A percentile compares a stretch with the other conserved stretches of the same genome.
Conservation (phyloP, 2,113 vertebrate species). For the Petrocephalus microphthalmus region DNA sequence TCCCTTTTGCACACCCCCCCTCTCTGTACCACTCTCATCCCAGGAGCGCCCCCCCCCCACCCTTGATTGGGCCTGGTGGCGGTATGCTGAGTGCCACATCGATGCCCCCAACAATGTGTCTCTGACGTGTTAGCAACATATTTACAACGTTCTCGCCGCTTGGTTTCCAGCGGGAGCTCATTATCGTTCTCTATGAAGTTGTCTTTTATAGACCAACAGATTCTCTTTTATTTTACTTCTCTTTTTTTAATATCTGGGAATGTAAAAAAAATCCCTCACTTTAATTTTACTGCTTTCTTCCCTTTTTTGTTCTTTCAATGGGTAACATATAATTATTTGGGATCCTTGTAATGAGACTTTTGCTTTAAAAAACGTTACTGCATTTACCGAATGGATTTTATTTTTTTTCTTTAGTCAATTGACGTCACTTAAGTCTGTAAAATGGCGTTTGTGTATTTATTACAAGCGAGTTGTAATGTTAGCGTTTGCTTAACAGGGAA, state of each 20-base stretch:
- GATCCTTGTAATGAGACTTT: not conserved
- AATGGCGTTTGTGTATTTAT: not conserved
- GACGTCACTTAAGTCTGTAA: not conserved
- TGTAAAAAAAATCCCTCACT: slow-evolving; percentile 11
- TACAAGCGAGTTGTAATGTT: not conserved
- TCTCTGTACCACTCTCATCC: not conserved
- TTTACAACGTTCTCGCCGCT: slow-evolving; percentile 15
- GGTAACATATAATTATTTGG: not conserved
- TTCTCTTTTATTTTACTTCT: slow-evolving; percentile 34
- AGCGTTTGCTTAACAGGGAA: not conserved
- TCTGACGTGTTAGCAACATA: slow-evolving; percentile 2
- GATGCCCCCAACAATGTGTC: slow-evolving; percentile 14
- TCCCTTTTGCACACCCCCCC: not conserved
- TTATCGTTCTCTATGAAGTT: slow-evolving; percentile 56
- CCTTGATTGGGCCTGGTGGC: not conserved
- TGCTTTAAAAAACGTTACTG: not conserved
- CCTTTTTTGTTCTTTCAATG: not conserved
- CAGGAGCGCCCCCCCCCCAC: not conserved
- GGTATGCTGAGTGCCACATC: not conserved
- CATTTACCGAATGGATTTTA: not conserved
- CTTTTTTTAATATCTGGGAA: slow-evolving; percentile 1
- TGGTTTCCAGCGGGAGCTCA: slow-evolving; percentile 51
- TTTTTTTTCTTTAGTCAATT: not conserved
- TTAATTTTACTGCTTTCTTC: not conserved
- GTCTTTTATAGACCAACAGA: slow-evolving; percentile 50